These are phyloP conservation scores for Sturnira hondurensis DNA, from an alignment of 2,113 vertebrate genomes.

Conservation along the genomic window DNA sequence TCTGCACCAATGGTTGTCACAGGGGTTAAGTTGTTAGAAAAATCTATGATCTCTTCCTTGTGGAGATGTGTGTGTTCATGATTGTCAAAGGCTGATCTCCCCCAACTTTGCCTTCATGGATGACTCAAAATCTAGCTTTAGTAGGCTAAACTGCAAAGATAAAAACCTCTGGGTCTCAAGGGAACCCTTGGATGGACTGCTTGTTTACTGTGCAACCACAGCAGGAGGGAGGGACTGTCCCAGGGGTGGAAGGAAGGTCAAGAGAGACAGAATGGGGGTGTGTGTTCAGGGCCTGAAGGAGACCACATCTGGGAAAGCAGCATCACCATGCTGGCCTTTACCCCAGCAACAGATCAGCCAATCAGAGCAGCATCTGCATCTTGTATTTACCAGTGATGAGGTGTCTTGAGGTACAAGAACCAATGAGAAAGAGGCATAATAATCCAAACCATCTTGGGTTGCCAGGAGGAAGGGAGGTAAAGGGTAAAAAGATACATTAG, in stretches of 20 bases:
- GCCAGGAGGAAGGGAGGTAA: neutral
- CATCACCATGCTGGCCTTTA: neutral
- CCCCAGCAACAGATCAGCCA: slow-evolving; percentile 48
- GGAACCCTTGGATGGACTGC: neutral
- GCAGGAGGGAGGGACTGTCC: slow-evolving; percentile 9
- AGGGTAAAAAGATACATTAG: slow-evolving; percentile 1
- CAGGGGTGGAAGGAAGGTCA: slow-evolving; percentile 14
- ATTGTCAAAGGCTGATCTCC: slow-evolving; percentile 10
- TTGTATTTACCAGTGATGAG: slow-evolving; percentile 38
- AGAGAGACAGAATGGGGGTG: neutral
- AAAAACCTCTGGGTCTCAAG: slow-evolving; percentile 40
- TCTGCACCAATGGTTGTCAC: neutral
- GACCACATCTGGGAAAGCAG: slow-evolving; percentile 49
- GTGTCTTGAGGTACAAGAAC: slow-evolving; percentile 13
- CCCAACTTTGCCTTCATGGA: neutral
- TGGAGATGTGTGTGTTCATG: neutral
- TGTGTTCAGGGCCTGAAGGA: neutral
- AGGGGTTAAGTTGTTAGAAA: neutral
- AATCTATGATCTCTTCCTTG: neutral
- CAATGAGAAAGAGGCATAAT: slow-evolving; percentile 49
- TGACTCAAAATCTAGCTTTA: slow-evolving; percentile 16
- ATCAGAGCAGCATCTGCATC: neutral
- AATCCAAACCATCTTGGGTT: slow-evolving; percentile 48
- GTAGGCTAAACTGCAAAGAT: neutral
- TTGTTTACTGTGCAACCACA: slow-evolving; percentile 40